Evolutionary conservation across 2,888 invertebrate genomes (phyloP).

Genomic region (Chrysotoxum bicinctum): DNA sequence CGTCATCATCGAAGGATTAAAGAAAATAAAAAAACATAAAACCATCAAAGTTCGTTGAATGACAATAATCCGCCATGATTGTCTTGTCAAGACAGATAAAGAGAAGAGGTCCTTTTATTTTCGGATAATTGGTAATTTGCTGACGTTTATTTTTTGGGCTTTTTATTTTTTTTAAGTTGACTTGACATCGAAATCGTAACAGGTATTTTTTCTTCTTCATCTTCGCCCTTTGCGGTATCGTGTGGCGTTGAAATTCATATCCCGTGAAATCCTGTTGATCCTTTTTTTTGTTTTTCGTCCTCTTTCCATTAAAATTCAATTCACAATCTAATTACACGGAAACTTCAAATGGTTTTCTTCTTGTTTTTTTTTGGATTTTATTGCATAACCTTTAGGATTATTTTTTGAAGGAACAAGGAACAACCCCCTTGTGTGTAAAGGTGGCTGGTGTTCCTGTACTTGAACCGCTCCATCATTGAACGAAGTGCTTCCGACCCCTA

Average conservation of each 20-base stretch:
- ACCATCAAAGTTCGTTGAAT: conserved; percentile 54
- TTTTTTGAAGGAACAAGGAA: conserved; percentile 16
- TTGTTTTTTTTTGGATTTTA: conserved; percentile 31
- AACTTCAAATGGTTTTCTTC: conserved; percentile 68
- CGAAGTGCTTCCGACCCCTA: conserved; percentile 66
- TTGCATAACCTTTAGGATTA: conserved; percentile 69
- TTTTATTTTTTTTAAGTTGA: conserved; percentile 28
- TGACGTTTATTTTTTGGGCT: conserved; percentile 62
- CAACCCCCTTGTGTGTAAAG: conserved; percentile 24
- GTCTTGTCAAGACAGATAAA: conserved; percentile 22
- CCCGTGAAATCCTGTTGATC: conserved; percentile 71
- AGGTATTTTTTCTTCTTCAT: conserved; percentile 38
- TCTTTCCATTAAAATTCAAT: conserved; percentile 66
- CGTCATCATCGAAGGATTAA: conserved; percentile 40
- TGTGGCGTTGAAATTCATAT: conserved; percentile 64
- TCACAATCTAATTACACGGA: conserved; percentile 72
- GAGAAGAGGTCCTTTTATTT: conserved; percentile 41
- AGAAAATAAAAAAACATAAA: conserved; percentile 46
- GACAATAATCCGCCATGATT: conserved; percentile 58
- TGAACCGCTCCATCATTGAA: conserved; percentile 36
- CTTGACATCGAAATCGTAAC: conserved; percentile 69
- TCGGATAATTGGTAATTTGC: conserved; percentile 70
- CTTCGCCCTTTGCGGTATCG: conserved; percentile 15
- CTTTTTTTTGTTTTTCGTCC: conserved; percentile 41
- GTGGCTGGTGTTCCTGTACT: conserved; percentile 43